Percentiles rank a stretch among this genome's conserved stretches.
phyloP scores from a whole-genome alignment of 2,888 invertebrate species.

The Odontothrips loti region DNA sequence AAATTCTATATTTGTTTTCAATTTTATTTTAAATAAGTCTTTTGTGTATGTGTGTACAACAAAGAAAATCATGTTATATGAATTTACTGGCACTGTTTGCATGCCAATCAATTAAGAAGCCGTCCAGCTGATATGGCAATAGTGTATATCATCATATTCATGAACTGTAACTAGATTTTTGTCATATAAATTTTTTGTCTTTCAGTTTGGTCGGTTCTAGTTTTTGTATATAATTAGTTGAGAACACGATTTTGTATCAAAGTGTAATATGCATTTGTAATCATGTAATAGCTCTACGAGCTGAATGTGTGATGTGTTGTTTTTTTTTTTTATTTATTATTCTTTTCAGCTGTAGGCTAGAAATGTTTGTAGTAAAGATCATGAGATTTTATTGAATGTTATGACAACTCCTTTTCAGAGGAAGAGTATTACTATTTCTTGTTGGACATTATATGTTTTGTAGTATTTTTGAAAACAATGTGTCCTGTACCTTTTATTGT shows the following conservation, averaged over 20 bases:
- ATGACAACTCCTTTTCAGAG: constrained; percentile 1
- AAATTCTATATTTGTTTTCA: neutral
- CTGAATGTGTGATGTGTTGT: constrained; percentile 22
- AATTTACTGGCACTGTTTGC: neutral
- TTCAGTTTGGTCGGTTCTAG: constrained; percentile 8
- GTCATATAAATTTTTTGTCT: neutral
- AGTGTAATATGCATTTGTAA: constrained; percentile 21
- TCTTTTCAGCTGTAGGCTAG: neutral
- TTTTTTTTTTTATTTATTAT: constrained; percentile 6
- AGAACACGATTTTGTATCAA: constrained; percentile 8
- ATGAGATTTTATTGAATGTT: constrained; percentile 22
- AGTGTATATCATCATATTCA: neutral
- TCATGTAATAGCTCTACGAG: constrained; percentile 13
- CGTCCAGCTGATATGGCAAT: neutral
- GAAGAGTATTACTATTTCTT: constrained; percentile 22
- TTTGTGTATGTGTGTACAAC: constrained; percentile 17
- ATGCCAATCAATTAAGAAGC: neutral
- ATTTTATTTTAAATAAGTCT: neutral
- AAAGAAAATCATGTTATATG: constrained; percentile 6
- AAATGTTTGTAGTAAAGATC: constrained; percentile 18
- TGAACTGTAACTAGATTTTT: neutral
- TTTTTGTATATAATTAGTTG: neutral
- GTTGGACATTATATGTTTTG: constrained; percentile 24
- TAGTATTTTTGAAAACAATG: constrained; percentile 16
- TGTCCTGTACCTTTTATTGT: constrained; percentile 23